A percentile compares a stretch with the other conserved stretches of the same genome.
These are phyloP conservation scores for Osmerus mordax DNA, from an alignment of 2,113 vertebrate species.

Conservation along the genomic window DNA sequence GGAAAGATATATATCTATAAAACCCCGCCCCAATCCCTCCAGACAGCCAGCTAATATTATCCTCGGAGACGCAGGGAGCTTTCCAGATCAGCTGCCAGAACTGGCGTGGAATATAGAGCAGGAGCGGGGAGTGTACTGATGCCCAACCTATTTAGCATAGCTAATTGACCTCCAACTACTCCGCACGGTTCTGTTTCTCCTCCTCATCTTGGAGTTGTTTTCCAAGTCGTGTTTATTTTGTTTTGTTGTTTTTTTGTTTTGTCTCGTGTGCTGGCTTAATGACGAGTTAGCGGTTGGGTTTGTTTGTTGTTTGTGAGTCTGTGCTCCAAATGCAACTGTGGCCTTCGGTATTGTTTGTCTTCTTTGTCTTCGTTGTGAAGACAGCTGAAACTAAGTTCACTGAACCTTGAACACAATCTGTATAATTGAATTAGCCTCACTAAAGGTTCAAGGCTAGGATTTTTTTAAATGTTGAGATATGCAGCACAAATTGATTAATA, in stretches of 20 bases:
- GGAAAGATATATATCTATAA: background rate
- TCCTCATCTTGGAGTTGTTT: background rate
- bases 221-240: too few species aligned
- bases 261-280: conserved; percentile 35
- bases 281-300: conserved; percentile 22
- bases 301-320: background rate
- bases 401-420: conserved; percentile 21
- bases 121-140: conserved; percentile 34
- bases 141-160: conserved; percentile 56
- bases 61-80: conserved; percentile 53
- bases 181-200: conserved; percentile 21
- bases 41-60: conserved; percentile 48
- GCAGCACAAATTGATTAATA: background rate
- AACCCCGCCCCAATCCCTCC: conserved; percentile 36
- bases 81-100: conserved; percentile 45
- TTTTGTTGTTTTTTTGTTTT: conserved; percentile 8
- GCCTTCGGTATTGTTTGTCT: conserved; percentile 12
- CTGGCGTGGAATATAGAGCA: conserved; percentile 62
- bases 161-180: conserved; percentile 59
- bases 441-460: conserved; percentile 10
- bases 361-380: background rate
- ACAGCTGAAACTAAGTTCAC: conserved; percentile 17
- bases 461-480: background rate
- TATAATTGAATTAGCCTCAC: conserved; percentile 12
- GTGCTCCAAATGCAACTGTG: conserved; percentile 22